phyloP scores from a whole-genome alignment of 2,797 vertebrate species.

The Cetoscarus ocellatus region DNA sequence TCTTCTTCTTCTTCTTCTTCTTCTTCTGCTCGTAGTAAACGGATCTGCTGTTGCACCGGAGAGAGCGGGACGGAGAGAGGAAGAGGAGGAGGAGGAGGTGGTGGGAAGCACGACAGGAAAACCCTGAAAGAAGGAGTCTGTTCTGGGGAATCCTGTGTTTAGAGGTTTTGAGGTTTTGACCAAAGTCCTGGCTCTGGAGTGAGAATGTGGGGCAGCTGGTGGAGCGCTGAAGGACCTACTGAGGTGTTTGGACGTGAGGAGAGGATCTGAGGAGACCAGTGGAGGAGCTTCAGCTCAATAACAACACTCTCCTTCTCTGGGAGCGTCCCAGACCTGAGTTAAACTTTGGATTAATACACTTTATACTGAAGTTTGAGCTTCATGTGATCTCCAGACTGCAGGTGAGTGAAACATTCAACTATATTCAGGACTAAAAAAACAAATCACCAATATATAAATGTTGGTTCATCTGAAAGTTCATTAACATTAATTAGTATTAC shows the following conservation, averaged over 20 bases:
- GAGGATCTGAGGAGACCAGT: too few species aligned
- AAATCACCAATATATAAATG: background rate
- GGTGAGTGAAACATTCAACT: background rate
- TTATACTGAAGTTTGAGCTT: background rate
- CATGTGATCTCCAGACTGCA: background rate
- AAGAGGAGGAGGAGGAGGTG: slow-evolving; percentile 3
- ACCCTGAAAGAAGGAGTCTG: background rate
- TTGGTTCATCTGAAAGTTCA: background rate
- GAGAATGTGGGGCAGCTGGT: background rate
- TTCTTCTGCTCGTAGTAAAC: background rate
- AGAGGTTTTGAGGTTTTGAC: background rate
- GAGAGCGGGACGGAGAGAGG: slow-evolving; percentile 2
- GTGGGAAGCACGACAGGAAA: slow-evolving; percentile 20
- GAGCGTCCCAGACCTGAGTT: background rate
- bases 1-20: background rate
- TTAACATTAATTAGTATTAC: too few species aligned
- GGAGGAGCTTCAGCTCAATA: too few species aligned
- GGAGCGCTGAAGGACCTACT: background rate
- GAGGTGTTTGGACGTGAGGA: too few species aligned
- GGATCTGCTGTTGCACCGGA: background rate
- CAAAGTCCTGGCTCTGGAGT: background rate
- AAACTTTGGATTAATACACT: background rate
- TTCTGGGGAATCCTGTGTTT: background rate
- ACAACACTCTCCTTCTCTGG: background rate
- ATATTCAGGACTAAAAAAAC: background rate